A percentile compares a stretch with the other conserved stretches of the same genome.
phyloP scores from a whole-genome alignment of 2,888 invertebrate species.

The Pherbina coryleti region DNA sequence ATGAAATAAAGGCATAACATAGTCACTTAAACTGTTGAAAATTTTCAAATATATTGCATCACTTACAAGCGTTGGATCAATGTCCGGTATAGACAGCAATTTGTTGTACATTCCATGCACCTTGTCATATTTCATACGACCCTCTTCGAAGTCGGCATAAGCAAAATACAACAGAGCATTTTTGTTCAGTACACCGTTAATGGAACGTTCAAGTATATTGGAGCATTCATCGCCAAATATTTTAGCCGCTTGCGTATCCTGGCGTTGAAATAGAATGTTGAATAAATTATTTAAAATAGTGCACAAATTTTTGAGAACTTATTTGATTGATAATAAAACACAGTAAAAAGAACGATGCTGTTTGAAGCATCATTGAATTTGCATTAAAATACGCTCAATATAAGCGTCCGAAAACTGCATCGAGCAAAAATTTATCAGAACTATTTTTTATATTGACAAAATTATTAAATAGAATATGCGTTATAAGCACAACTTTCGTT shows the following conservation, averaged over 20 bases:
- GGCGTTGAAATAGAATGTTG: conserved; percentile 50
- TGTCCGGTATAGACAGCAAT: conserved; percentile 87
- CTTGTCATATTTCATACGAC: conserved; percentile 94
- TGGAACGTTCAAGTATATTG: conserved; percentile 94
- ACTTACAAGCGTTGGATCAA: conserved; percentile 93
- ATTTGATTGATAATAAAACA: conserved; percentile 40
- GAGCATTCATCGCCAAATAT: conserved; percentile 95
- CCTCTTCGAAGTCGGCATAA: conserved; percentile 98
- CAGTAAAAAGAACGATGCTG: conserved; percentile 59
- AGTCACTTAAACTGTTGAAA: neutral
- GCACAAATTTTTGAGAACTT: neutral
- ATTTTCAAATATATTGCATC: neutral
- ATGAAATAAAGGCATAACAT: too few species aligned
- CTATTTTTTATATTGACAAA: too few species aligned
- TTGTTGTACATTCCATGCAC: conserved; percentile 95
- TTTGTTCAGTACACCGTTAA: conserved; percentile 86
- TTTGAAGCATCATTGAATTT: conserved; percentile 64
- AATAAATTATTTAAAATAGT: conserved; percentile 11
- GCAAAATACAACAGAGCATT: conserved; percentile 97
- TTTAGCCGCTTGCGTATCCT: conserved; percentile 94
- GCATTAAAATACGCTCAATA: conserved; percentile 42
- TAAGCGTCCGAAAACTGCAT: neutral
- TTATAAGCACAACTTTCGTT: neutral
- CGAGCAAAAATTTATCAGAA: neutral
- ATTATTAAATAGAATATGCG: too few species aligned